phyloP scores from a whole-genome alignment of 2,113 vertebrate genomes.

The Leucoraja erinaceus region DNA sequence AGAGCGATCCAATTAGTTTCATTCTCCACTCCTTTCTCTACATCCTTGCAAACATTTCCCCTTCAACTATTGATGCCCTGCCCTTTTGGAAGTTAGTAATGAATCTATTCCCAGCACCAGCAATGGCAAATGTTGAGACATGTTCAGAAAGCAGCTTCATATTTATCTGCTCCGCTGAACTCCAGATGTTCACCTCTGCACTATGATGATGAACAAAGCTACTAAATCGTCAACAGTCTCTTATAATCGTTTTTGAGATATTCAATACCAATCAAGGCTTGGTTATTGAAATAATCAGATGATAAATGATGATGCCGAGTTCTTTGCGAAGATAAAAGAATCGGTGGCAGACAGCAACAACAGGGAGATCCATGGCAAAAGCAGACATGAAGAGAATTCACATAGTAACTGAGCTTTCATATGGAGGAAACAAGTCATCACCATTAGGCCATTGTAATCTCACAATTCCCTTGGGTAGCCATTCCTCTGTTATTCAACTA shows the following conservation, averaged over 20 bases:
- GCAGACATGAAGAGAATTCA: neutral
- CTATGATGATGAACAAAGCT: neutral
- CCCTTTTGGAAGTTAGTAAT: constrained; percentile 7
- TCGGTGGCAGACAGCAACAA: neutral
- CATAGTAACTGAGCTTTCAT: neutral
- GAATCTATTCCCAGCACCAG: neutral
- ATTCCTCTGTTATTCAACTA: neutral
- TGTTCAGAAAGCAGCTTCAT: neutral
- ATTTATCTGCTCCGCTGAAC: neutral
- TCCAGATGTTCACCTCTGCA: neutral
- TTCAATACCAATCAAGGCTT: neutral
- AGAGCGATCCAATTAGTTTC: neutral
- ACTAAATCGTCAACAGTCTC: neutral
- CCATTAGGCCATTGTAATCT: neutral
- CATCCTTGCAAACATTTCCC: neutral
- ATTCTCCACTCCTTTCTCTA: neutral
- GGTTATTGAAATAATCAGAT: constrained; percentile 2
- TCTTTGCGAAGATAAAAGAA: neutral
- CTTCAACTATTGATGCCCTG: neutral
- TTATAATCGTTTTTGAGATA: neutral
- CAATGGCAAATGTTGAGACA: neutral
- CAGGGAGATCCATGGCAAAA: neutral
- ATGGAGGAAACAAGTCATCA: neutral
- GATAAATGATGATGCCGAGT: neutral
- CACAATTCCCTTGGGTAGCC: neutral